phyloP scores from a whole-genome alignment of 2,797 vertebrate species.

The Thaleichthys pacificus region DNA sequence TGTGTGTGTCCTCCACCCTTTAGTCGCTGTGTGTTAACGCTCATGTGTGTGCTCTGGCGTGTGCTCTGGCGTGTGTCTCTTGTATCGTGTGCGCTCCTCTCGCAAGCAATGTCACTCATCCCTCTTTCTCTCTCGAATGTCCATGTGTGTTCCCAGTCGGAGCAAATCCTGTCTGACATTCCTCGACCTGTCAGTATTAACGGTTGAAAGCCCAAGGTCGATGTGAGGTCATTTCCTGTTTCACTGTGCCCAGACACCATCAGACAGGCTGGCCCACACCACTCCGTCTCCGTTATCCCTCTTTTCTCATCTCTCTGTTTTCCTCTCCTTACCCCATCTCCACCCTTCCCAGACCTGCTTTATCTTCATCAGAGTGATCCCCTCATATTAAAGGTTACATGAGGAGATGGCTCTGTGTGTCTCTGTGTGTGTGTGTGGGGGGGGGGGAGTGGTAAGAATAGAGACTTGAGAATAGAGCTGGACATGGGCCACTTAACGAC shows the following conservation, averaged over 20 bases:
- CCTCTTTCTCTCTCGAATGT: too few species aligned
- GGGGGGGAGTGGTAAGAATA: not conserved
- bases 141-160: too few species aligned
- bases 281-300: not conserved
- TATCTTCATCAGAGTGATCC: not conserved
- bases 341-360: not conserved
- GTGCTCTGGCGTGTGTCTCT: not conserved
- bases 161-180: too few species aligned
- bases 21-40: not conserved
- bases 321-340: not conserved
- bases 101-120: too few species aligned
- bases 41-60: conserved; percentile 5
- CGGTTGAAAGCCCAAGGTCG: not conserved
- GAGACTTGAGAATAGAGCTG: too few species aligned
- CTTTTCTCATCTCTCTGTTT: too few species aligned
- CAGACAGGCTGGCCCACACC: not conserved
- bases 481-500: too few species aligned
- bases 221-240: not conserved
- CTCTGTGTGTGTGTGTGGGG: not conserved
- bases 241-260: not conserved
- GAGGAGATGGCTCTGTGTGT: not conserved
- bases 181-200: too few species aligned
- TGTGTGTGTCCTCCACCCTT: not conserved
- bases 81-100: not conserved
- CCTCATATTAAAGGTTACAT: not conserved